Percentiles rank a stretch among this genome's conserved stretches.
These are phyloP conservation scores for Schizopygopsis pylzovi DNA, from an alignment of 2,797 vertebrate species.

Conservation along the genomic window DNA sequence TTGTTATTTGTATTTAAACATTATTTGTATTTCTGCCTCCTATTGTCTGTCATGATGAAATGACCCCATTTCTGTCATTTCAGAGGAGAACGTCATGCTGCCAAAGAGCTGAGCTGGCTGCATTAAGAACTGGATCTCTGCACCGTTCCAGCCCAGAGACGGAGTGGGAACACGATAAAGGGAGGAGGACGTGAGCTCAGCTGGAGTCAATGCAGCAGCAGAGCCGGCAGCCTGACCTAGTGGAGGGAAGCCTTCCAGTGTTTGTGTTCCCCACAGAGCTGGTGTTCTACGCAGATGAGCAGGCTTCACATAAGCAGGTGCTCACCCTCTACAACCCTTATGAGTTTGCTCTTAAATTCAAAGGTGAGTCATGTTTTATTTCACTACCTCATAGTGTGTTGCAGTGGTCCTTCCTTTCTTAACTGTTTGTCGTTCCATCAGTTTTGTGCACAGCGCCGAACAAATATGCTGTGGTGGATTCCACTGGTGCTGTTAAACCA, in stretches of 20 bases:
- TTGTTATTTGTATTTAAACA: not conserved
- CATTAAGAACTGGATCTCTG: constrained; percentile 59
- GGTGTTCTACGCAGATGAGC: constrained; percentile 98
- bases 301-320: constrained; percentile 98
- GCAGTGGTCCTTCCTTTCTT: constrained; percentile 1
- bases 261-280: constrained; percentile 99
- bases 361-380: constrained; percentile 86
- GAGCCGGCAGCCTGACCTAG: constrained; percentile 96
- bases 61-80: not conserved
- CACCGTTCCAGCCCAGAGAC: constrained; percentile 60
- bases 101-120: constrained; percentile 69
- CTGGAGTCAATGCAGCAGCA: constrained; percentile 98
- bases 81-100: constrained; percentile 64
- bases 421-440: constrained; percentile 65
- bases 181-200: constrained; percentile 79
- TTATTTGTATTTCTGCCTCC: not conserved
- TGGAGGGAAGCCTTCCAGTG: constrained; percentile 99
- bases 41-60: not conserved
- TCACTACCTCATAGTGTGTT: not conserved
- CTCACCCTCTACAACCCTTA: constrained; percentile 99
- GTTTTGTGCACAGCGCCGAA: constrained; percentile 98
- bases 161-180: constrained; percentile 74
- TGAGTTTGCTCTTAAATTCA: constrained; percentile 99
- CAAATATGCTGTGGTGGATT: constrained; percentile 96
- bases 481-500: constrained; percentile 96